Conservation (phyloP, 2,113 vertebrate species). For the Pteruthius melanotis region DNA sequence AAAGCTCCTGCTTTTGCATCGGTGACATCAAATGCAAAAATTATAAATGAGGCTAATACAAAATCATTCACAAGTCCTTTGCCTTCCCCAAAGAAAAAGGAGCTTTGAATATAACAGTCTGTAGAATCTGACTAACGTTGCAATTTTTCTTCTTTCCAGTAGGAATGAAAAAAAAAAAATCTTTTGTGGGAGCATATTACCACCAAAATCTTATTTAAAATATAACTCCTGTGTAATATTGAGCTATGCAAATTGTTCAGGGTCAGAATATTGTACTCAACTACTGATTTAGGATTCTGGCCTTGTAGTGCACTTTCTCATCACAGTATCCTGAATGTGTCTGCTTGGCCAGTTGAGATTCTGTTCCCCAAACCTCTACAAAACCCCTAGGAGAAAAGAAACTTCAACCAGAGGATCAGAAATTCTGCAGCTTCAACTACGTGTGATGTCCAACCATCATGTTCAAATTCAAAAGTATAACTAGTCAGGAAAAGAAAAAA, state of each 20-base stretch:
- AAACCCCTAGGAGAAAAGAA: background rate
- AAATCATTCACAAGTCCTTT: slow-evolving; percentile 15
- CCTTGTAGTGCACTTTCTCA: background rate
- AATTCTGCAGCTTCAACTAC: background rate
- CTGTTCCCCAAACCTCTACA: background rate
- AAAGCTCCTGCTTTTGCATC: slow-evolving; percentile 2
- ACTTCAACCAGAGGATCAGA: background rate
- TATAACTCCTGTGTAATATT: background rate
- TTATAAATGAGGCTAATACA: slow-evolving; percentile 13
- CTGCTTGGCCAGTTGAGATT: background rate
- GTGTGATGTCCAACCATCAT: background rate
- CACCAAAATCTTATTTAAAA: slow-evolving; percentile 11
- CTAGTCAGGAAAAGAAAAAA: background rate
- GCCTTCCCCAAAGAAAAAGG: background rate
- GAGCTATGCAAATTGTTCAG: background rate
- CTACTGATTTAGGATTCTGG: background rate
- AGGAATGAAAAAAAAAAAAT: background rate
- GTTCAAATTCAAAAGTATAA: background rate
- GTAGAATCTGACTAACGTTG: slow-evolving; percentile 14
- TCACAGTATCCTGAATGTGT: background rate
- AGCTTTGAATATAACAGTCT: background rate
- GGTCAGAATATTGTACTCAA: background rate
- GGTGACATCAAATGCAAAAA: background rate
- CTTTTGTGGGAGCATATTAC: background rate
- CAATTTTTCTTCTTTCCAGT: background rate